Percentiles rank a stretch among this genome's conserved stretches.
These are phyloP conservation scores for Martes flavigula DNA, from an alignment of 2,797 vertebrate species.

Conservation along the genomic window DNA sequence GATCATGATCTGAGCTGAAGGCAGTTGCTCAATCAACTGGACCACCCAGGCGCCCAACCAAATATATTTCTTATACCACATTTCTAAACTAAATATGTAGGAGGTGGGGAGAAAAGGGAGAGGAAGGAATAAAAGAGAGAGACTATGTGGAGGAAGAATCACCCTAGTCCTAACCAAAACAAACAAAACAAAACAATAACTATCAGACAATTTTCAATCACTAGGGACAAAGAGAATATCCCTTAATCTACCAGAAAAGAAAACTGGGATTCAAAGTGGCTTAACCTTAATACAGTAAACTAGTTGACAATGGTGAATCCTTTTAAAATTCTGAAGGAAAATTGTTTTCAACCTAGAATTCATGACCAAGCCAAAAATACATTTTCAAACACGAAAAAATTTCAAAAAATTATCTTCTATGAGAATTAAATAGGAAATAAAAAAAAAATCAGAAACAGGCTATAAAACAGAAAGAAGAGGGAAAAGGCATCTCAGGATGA, in stretches of 20 bases:
- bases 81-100: not conserved
- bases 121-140: not conserved
- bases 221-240: not conserved
- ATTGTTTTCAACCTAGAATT: slow-evolving; percentile 28
- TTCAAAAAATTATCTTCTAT: not conserved
- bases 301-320: not conserved
- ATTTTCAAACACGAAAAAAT: not conserved
- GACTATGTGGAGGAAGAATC: not conserved
- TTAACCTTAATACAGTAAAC: not conserved
- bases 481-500: not conserved
- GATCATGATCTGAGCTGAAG: too few relatives aligned
- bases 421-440: not conserved
- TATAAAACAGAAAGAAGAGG: not conserved
- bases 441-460: not conserved
- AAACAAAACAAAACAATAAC: not conserved
- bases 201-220: not conserved
- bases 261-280: not conserved
- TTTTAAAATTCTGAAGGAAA: not conserved
- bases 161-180: not conserved
- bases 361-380: not conserved
- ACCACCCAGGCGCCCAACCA: not conserved
- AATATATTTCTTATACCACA: not conserved
- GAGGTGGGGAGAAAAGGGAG: not conserved
- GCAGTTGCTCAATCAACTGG: too few relatives aligned
- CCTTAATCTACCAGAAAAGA: not conserved